Conservation (phyloP, 2,797 vertebrate species). For the Eulemur coronatus region DNA sequence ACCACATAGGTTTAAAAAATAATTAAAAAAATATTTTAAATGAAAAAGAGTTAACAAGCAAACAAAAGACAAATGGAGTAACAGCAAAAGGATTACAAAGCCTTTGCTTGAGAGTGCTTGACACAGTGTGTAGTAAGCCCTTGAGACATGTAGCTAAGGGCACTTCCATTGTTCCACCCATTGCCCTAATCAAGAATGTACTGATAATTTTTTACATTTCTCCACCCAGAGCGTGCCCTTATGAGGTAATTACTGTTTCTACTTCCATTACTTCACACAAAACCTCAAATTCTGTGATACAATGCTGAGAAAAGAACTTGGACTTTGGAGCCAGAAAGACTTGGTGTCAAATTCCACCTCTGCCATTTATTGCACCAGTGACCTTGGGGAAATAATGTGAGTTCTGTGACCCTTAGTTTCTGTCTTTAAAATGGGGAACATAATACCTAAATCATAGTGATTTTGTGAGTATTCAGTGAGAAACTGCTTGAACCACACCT, state of each 20-base stretch:
- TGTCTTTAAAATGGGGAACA: neutral
- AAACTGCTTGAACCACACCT: neutral
- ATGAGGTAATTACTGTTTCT: neutral
- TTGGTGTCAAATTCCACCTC: neutral
- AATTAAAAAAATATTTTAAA: neutral
- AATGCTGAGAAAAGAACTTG: neutral
- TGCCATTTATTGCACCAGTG: neutral
- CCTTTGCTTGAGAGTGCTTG: neutral
- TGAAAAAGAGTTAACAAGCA: neutral
- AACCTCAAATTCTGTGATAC: neutral
- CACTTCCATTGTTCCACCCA: too few species aligned
- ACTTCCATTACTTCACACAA: neutral
- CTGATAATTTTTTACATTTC: neutral
- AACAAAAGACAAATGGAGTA: neutral
- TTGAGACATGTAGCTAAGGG: neutral
- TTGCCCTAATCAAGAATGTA: neutral
- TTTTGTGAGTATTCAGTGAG: neutral
- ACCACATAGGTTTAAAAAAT: neutral
- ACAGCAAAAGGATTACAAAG: neutral
- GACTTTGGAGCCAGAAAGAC: neutral
- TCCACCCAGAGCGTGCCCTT: neutral
- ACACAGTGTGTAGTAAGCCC: neutral
- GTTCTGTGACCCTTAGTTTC: neutral
- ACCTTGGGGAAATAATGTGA: slow-evolving; percentile 9
- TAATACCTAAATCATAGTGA: neutral